Evolutionary conservation across 30 jellyfish, hydroid and myxozoan genomes (phyloP).

Genomic region (Aurelia aurita): DNA sequence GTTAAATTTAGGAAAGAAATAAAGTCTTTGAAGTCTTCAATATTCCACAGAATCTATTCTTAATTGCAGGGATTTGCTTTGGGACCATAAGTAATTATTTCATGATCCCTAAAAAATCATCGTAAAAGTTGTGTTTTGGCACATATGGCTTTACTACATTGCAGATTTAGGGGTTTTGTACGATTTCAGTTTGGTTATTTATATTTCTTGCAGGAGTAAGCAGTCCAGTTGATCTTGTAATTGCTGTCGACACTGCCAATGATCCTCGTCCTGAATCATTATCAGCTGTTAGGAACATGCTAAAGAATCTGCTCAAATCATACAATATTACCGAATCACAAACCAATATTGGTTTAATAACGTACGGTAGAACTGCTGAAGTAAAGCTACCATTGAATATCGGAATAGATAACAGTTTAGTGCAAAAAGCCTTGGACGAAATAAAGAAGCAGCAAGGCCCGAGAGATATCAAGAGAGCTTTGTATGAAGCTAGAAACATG

Average conservation of each 20-base stretch:
- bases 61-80: too few species aligned
- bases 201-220: slow-evolving; percentile 26
- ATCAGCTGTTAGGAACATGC: not conserved
- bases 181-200: not conserved
- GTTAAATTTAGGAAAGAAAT: too few species aligned
- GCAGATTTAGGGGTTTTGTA: not conserved
- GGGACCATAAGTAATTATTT: too few species aligned
- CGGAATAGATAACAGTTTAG: slow-evolving; percentile 2
- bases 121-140: too few species aligned
- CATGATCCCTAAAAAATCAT: too few species aligned
- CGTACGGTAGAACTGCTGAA: slow-evolving; percentile 28
- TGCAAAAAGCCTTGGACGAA: not conserved
- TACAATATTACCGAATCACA: slow-evolving; percentile 16
- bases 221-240: slow-evolving; percentile 36
- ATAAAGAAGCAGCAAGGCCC: slow-evolving; percentile 15
- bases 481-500: not conserved
- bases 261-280: not conserved
- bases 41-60: too few species aligned
- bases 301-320: slow-evolving; percentile 13
- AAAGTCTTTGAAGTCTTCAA: too few species aligned
- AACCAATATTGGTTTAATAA: slow-evolving; percentile 29
- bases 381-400: not conserved
- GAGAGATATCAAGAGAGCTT: slow-evolving; percentile 11
- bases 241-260: slow-evolving; percentile 65
- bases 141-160: too few species aligned